Base-by-base conservation (phyloP, 2,797 vertebrate genomes). In the Sebastes glaucus region DNA sequence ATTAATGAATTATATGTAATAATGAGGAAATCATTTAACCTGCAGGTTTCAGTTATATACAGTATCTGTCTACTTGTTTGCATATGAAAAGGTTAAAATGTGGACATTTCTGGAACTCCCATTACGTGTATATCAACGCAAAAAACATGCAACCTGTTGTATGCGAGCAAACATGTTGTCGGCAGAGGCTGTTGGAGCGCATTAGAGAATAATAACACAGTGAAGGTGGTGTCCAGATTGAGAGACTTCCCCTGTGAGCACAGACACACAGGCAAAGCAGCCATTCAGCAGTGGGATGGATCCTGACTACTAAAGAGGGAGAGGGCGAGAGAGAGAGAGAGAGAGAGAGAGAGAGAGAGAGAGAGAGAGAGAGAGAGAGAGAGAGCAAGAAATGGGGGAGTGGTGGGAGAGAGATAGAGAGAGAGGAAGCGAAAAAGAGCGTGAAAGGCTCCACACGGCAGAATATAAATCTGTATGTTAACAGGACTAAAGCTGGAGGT, bases 221-320 rank as follows among this genome's bases (percentile, higher is more conserved):
- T 57, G 70, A 91, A 89, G 88, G 88, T 88, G 83, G 79, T 69
- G 89, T 87, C 77, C 87, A 87, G 90, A 95, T 87, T 90, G 91
- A 93, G 76, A 92, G 92, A 89, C 93, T 89, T 87, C 84, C 84
- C 78, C 68, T 90, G 89, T 89, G 87, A 93, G 93, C 86, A 88
- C 87, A 95, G 92, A 91, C 92, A 90, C 91, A 87, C 92, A 93
- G 92, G 93, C 93, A 92, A 93, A 95, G 94, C 94, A 95, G 92
- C 93, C 94, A 93, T 94, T 96, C 96, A 92, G 96, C 96, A 96
- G 95, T 95, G 94, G 95, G 95, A 97, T 96, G 96, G 93, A 96
- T 96, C 92, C 95, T 96, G 96, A 97, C 96, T 96, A 96, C 96
- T 96, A 97, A 96, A 95, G 94, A 96, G 96, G 90, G 71, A 83